phyloP scores from a whole-genome alignment of 1,140 invertebrate genomes.

The Hesperophylax magnus region DNA sequence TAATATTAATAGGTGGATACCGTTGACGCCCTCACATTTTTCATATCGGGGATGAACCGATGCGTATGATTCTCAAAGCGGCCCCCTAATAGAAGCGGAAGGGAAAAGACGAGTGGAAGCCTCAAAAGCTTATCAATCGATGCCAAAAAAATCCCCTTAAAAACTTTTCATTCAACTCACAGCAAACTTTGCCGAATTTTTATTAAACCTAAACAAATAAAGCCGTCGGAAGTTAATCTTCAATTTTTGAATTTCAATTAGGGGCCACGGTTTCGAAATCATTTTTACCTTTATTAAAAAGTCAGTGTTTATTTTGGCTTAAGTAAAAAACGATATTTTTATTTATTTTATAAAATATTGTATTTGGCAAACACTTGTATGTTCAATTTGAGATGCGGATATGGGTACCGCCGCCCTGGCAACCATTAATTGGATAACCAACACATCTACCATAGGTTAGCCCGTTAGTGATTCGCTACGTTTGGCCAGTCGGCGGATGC shows the following conservation, averaged over 20 bases:
- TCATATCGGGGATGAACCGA: slow-evolving; percentile 13
- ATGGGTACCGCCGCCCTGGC: no score
- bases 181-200: slow-evolving; percentile 22
- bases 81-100: not conserved
- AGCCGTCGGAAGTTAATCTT: slow-evolving; percentile 1
- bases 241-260: slow-evolving; percentile 29
- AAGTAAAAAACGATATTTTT: no score
- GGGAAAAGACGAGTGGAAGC: not conserved
- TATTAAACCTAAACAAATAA: slow-evolving; percentile 32
- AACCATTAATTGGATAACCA: no score
- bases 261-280: not conserved
- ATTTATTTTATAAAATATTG: no score
- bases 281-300: slow-evolving; percentile 18
- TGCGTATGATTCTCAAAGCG: slow-evolving; percentile 42
- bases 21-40: not conserved
- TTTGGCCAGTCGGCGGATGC: no score
- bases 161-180: not conserved
- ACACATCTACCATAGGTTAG: no score
- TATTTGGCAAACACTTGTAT: no score
- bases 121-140: slow-evolving; percentile 19
- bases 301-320: slow-evolving; percentile 5
- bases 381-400: no score
- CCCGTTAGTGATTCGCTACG: no score
- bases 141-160: not conserved
- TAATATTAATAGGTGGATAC: no score